These are phyloP conservation scores for Eutolmus rufibarbis DNA, from an alignment of 2,888 invertebrate genomes.

Conservation along the genomic window DNA sequence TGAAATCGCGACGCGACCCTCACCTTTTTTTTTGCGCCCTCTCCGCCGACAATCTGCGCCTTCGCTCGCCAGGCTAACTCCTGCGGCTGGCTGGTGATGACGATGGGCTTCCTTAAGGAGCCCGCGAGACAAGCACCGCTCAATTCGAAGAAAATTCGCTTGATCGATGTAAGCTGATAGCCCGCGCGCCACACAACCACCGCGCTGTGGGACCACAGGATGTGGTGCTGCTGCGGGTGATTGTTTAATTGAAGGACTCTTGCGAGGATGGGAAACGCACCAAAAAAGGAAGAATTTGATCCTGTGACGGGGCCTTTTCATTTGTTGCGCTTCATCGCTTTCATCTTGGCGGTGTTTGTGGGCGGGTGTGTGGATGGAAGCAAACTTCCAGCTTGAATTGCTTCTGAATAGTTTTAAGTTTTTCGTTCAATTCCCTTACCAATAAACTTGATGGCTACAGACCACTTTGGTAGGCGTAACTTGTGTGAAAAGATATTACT, in stretches of 20 bases:
- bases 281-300: neutral
- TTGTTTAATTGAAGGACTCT: neutral
- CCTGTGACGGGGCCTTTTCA: neutral
- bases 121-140: neutral
- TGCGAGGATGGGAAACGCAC: neutral
- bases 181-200: neutral
- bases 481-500: too few relatives aligned
- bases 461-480: too few relatives aligned
- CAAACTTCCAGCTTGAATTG: neutral
- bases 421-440: neutral
- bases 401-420: neutral
- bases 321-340: neutral
- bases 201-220: slow-evolving; percentile 8
- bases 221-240: slow-evolving; percentile 37
- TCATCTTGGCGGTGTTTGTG: neutral
- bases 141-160: slow-evolving; percentile 15
- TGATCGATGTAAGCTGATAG: slow-evolving; percentile 43
- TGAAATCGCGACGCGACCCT: slow-evolving; percentile 8
- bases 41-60: slow-evolving; percentile 10
- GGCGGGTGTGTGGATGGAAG: neutral
- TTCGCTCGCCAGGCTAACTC: neutral
- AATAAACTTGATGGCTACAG: too few relatives aligned
- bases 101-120: neutral
- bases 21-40: neutral
- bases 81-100: neutral